Evolutionary conservation across 2,113 vertebrate genomes (phyloP), one percentile per base, ranked within the genome.

Genomic region (Prochilodus magdalenae): DNA sequence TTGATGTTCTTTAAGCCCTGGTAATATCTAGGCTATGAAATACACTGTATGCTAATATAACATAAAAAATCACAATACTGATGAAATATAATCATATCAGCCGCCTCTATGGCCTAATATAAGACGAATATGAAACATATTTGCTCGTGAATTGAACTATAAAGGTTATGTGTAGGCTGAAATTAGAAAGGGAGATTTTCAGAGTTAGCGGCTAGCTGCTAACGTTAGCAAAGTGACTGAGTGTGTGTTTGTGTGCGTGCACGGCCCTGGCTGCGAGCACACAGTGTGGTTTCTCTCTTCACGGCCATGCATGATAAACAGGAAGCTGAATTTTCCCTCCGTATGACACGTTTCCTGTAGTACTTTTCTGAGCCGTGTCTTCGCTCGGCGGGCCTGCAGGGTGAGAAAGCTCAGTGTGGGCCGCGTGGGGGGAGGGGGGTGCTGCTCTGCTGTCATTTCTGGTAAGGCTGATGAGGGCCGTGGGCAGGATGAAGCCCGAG

Each of bases 241-340:
- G 11, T 59, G 16, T 33, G 20, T 49, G 67, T 24, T 12, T 60
- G 51, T 70, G 49, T 33, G 30, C 24, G 18, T 12, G 22, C 1
- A 1, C 13, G 26, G 13, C 13, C 27, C 4, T 36, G 44, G 12
- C 47, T n/a, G 51, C 59, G 29, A 20, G 29, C 29, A 44, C 33
- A 73, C 10, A 75, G 27, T 91, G 92, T 85, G 91, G 93, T 92
- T 92, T 90, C 69, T 24, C 85, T 93, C 86, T 92, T 79, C 63
- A 33, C 53, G 57, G 30, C 47, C 84, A 86, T 85, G 18, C 82
- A 84, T 86, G 91, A 93, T 91, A 92, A 94, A 95, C 95, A 96
- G 94, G 95, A 96, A 97, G 93, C 88, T 91, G 89, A 93, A 93
- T 93, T 95, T 96, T 95, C 93, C 94, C 91, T 93, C 90, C 89